These are phyloP conservation scores for Cisticola juncidis DNA, from an alignment of 2,113 vertebrate species.

Conservation along the genomic window DNA sequence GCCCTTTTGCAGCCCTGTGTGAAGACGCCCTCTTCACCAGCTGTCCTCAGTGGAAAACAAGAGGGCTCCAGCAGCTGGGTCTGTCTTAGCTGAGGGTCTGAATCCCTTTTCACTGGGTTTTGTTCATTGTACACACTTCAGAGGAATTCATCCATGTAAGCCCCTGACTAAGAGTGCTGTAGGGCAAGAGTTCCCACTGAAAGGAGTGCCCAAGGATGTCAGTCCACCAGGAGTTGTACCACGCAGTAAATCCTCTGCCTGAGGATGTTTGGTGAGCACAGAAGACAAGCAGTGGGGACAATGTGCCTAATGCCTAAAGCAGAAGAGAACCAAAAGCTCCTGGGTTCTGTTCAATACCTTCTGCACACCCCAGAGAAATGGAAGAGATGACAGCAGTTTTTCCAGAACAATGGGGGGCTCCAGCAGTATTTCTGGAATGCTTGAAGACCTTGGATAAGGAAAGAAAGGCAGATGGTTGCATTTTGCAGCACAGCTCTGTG, in stretches of 20 bases:
- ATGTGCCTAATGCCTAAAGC: neutral
- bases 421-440: neutral
- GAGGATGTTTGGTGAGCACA: rapidly evolving
- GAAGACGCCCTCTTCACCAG: neutral
- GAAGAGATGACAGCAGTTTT: neutral
- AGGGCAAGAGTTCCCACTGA: neutral
- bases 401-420: neutral
- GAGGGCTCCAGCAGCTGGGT: neutral
- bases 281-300: neutral
- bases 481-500: neutral
- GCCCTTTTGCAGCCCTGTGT: neutral
- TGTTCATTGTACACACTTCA: neutral
- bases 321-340: neutral
- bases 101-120: neutral
- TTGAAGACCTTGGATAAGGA: neutral
- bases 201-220: neutral
- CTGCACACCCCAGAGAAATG: neutral
- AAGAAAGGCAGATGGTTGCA: neutral
- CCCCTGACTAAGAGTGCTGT: neutral
- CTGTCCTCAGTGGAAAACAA: neutral
- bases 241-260: rapidly evolving
- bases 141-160: neutral
- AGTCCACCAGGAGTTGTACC: neutral
- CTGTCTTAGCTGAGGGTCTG: neutral
- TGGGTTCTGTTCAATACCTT: neutral